These are phyloP conservation scores for Geotrypetes seraphini DNA, from an alignment of 2,797 vertebrate species.

Conservation along the genomic window DNA sequence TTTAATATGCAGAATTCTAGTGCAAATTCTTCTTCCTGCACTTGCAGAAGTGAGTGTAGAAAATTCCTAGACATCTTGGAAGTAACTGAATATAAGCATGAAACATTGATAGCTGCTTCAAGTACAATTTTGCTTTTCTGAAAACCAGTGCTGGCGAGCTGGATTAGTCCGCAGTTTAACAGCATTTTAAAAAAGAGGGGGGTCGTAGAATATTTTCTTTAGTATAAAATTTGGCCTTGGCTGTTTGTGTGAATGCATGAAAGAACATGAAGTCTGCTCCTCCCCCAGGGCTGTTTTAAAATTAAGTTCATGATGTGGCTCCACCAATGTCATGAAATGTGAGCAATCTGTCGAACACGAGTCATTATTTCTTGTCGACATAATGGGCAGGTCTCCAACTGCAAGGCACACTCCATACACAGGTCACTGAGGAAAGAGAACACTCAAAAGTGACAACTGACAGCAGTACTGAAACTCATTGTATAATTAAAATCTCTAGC, in stretches of 20 bases:
- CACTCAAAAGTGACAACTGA: neutral
- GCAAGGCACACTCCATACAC: slow-evolving; percentile 99
- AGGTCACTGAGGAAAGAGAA: slow-evolving; percentile 66
- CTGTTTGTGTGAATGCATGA: slow-evolving; percentile 33
- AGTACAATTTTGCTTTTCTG: slow-evolving; percentile 23
- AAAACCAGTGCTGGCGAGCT: slow-evolving; percentile 23
- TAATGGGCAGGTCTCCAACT: slow-evolving; percentile 95
- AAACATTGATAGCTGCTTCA: slow-evolving; percentile 9
- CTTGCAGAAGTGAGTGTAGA: slow-evolving; percentile 18
- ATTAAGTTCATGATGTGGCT: no score
- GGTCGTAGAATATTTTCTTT: slow-evolving; percentile 34
- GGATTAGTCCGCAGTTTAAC: slow-evolving; percentile 37
- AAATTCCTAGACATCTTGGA: slow-evolving; percentile 20
- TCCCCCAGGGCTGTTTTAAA: slow-evolving; percentile 40
- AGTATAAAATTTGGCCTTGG: slow-evolving; percentile 41
- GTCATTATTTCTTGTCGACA: slow-evolving; percentile 97
- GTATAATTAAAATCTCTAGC: neutral
- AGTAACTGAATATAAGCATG: slow-evolving; percentile 27
- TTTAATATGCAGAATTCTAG: slow-evolving; percentile 32
- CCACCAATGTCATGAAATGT: slow-evolving; percentile 87
- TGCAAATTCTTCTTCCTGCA: slow-evolving; percentile 32
- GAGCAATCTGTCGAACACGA: slow-evolving; percentile 92
- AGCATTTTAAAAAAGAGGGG: slow-evolving; percentile 32
- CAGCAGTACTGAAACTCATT: neutral
- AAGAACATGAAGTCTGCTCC: slow-evolving; percentile 35